Base-by-base conservation (phyloP, 2,113 vertebrate species). In the Tragelaphus imberbis region DNA sequence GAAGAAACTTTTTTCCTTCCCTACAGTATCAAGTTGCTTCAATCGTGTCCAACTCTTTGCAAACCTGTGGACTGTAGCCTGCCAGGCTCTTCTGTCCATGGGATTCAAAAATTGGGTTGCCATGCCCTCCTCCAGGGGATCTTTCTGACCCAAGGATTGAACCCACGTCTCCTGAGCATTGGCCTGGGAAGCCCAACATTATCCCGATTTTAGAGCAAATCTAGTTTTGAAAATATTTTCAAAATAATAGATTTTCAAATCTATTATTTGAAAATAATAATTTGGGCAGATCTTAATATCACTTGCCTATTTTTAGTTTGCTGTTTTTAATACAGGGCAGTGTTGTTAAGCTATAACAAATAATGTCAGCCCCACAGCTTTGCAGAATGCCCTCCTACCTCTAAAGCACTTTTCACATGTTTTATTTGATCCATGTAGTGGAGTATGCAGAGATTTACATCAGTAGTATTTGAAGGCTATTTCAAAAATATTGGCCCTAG, bases 161-260 rank as follows among this genome's bases (percentile, higher is more conserved):
- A 75, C 19, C 19, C 36, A 75, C 5, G 6, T 75, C 68, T 75
- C 68, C 68, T 75, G 21, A 75, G n/a, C 68, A 75, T 23, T 75
- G 68, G 19, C 68, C 68, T 40, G 19, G 68, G n/a, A 75, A 40
- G 5, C 68, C 5, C 68, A 75, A 59, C 0, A 82, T 63, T 51
- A 61, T 12, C 28, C 23, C 33, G 56, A 59, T 40, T 95, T 85
- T 77, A 93, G 13, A 55, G 47, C 6, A 89, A 96, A 91, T 56
- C 88, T 10, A 68, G 5, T 82, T 86, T 93, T 71, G 53, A 90
- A 96, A 94, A 68, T 94, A 56, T n/a, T n/a, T n/a, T n/a, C n/a
- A n/a, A n/a, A n/a, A n/a, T n/a, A n/a, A n/a, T n/a, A n/a, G n/a
- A n/a, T n/a, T n/a, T n/a, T n/a, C n/a, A n/a, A n/a, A n/a, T n/a